Base-by-base conservation (phyloP, 1,140 invertebrate species). In the Euglossa dilemma region DNA sequence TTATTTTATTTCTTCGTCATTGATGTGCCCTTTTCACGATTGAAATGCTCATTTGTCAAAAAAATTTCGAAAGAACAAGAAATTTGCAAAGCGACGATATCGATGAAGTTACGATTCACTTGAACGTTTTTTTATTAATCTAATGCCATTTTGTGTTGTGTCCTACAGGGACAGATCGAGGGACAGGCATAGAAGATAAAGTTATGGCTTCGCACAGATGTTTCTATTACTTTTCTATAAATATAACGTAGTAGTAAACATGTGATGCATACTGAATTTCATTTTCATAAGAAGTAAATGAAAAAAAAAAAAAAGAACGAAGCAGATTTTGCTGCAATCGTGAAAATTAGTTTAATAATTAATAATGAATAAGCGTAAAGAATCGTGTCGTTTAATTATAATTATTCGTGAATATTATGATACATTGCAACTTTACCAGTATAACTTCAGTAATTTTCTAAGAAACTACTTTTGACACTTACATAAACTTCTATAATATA, bases 111-210 rank as follows among this genome's bases (percentile, higher is more conserved):
- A 45, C 8, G 23, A 73, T 45, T 59, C 71, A 7, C n/a, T n/a
- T 18, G 50, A 59, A 52, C 14, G 23, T 59, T 73, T n/a, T 74
- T 74, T 56, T 45, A 59, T 85, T 89, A 77, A 84, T 85, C 79
- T 89, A 82, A 85, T 88, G 79, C 75, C 80, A 89, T 87, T 92
- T 90, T 91, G 75, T 92, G 72, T 92, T 90, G 70, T 89, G 90
- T 92, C 89, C 90, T 90, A 91, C 93, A 93, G 92, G 90, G 89
- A 93, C 90, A 93, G 93, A 91, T 91, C 92, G 86, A 93, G 91
- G 93, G 88, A 91, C 91, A 94, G 87, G 85, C 88, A 91, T 93
- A 93, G 93, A 93, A 94, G 93, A 94, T 94, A 93, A 86, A 90
- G 85, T 91, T 87, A 87, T 79, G 84, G 85, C 87, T 87, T 86